These are phyloP conservation scores for Virgularia gustaviana DNA, from an alignment of 92 coral and sea anemone genomes.

Conservation along the genomic window DNA sequence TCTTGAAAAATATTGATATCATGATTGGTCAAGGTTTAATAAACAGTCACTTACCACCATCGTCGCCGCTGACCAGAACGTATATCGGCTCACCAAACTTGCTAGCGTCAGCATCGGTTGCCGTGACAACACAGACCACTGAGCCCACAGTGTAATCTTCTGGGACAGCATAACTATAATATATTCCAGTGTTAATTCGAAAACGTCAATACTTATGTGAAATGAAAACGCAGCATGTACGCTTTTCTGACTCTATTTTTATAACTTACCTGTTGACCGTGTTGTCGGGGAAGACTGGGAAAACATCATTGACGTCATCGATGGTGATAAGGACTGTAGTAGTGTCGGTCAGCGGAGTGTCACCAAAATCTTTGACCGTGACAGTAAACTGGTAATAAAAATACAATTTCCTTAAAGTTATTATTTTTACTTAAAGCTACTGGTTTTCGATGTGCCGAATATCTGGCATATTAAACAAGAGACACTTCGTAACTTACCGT, in stretches of 20 bases:
- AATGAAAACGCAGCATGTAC: too few relatives aligned
- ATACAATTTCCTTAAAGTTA: background rate
- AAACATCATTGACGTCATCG: slow-evolving; percentile 73
- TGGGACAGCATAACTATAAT: slow-evolving; percentile 55
- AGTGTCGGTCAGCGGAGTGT: slow-evolving; percentile 32
- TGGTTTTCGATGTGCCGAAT: background rate
- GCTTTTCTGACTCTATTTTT: too few relatives aligned
- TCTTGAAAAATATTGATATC: too few relatives aligned
- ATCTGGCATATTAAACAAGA: background rate
- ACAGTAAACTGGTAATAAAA: slow-evolving; percentile 58
- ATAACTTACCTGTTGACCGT: slow-evolving; percentile 58
- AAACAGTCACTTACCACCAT: slow-evolving; percentile 65
- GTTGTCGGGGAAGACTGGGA: slow-evolving; percentile 56
- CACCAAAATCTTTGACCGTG: slow-evolving; percentile 59
- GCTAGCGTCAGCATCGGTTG: slow-evolving; percentile 64
- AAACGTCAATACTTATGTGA: too few relatives aligned
- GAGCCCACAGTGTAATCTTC: slow-evolving; percentile 69
- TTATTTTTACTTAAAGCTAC: background rate
- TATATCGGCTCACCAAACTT: slow-evolving; percentile 52
- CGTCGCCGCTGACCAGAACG: slow-evolving; percentile 61
- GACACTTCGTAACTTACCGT: slow-evolving; percentile 54
- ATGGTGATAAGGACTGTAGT: slow-evolving; percentile 51
- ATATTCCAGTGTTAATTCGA: too few relatives aligned
- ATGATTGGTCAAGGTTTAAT: too few relatives aligned
- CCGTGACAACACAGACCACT: slow-evolving; percentile 62